Conservation (phyloP, 2,888 invertebrate species). For the Strigamia transsilvanica region DNA sequence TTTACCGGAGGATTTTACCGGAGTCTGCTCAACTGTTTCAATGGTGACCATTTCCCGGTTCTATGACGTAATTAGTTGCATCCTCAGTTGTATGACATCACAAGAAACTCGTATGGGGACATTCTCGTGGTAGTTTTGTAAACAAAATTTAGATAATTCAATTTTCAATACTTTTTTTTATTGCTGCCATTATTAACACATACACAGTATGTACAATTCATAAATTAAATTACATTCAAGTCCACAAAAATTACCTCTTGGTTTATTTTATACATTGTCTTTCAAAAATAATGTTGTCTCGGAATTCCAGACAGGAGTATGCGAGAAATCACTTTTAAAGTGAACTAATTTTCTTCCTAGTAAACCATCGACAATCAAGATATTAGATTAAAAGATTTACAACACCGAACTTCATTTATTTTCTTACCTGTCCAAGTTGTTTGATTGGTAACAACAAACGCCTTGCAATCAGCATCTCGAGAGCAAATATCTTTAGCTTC, state of each 20-base stretch:
- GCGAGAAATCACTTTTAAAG: constrained; percentile 50
- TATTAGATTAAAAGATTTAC: neutral
- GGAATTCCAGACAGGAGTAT: constrained; percentile 6
- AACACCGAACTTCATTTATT: neutral
- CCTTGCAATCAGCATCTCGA: constrained; percentile 61
- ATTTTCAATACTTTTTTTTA: neutral
- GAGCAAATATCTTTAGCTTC: constrained; percentile 64
- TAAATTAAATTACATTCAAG: neutral
- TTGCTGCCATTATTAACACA: constrained; percentile 19
- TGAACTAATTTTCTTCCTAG: constrained; percentile 43
- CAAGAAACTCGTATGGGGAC: no score
- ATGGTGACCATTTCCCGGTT: no score
- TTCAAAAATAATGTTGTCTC: neutral
- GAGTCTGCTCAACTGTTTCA: no score
- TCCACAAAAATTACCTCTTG: neutral
- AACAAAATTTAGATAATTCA: neutral
- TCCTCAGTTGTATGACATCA: no score
- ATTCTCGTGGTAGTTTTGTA: no score
- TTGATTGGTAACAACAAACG: constrained; percentile 62
- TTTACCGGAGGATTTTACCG: no score
- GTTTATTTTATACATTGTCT: neutral
- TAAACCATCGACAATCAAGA: neutral
- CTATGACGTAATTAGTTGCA: no score
- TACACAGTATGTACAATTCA: constrained; percentile 29
- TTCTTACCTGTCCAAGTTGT: constrained; percentile 63